phyloP scores from a whole-genome alignment of 1,140 invertebrate species.

The Megalopta genalis region DNA sequence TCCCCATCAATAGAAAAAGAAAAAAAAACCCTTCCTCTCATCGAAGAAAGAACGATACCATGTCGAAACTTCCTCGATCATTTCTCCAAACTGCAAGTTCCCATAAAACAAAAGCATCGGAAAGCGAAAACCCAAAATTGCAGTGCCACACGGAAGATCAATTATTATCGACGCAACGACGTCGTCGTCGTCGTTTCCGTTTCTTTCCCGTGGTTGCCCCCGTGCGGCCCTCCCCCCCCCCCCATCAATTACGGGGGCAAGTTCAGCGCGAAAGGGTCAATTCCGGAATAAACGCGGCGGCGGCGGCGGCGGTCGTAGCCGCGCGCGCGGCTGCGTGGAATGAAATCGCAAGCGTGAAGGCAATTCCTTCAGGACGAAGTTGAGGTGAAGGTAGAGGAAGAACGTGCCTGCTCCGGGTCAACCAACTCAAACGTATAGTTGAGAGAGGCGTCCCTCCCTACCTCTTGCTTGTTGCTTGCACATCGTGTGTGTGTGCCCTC shows the following conservation, averaged over 20 bases:
- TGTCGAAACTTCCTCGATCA: no score
- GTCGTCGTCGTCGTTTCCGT: neutral
- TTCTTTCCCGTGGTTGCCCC: no score
- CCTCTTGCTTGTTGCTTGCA: conserved; percentile 66
- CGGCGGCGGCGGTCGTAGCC: conserved; percentile 11
- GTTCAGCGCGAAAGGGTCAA: conserved; percentile 18
- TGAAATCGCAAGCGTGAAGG: conserved; percentile 76
- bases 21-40: no score
- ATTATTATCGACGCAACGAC: neutral
- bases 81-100: no score
- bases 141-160: neutral
- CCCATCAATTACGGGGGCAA: conserved; percentile 24
- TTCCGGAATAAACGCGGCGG: conserved; percentile 30
- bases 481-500: conserved; percentile 68
- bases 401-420: conserved; percentile 75
- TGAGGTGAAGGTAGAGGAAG: conserved; percentile 74
- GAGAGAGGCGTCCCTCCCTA: conserved; percentile 50
- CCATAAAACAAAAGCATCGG: neutral
- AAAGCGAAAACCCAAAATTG: neutral
- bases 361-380: conserved; percentile 74
- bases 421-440: conserved; percentile 76
- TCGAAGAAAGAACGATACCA: no score
- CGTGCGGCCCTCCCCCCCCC: no score
- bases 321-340: conserved; percentile 62
- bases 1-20: no score